Conservation (phyloP, 2,888 invertebrate genomes). For the Dryobotodes eremita region DNA sequence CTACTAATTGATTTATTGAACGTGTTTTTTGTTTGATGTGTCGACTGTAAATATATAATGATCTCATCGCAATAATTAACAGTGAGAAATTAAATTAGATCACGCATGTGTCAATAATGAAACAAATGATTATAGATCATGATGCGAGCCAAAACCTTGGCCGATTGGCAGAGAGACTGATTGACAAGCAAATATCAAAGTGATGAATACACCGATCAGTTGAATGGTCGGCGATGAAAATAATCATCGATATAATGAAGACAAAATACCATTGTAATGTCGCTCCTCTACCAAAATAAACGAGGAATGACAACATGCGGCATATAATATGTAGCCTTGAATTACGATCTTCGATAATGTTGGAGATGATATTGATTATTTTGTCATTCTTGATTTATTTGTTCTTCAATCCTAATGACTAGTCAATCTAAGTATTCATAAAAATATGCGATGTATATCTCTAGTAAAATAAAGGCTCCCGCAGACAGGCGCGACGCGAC, state of each 20-base stretch:
- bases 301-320: constrained; percentile 11
- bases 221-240: constrained; percentile 48
- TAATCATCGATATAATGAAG: constrained; percentile 32
- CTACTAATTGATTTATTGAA: not conserved
- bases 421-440: not conserved
- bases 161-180: constrained; percentile 66
- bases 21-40: not conserved
- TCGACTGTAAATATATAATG: constrained; percentile 36
- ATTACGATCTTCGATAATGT: constrained; percentile 1
- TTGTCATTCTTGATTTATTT: not conserved
- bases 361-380: not conserved
- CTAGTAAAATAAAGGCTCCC: not conserved
- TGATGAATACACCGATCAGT: constrained; percentile 29
- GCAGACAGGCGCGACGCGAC: too few relatives aligned
- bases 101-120: constrained; percentile 63
- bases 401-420: not conserved
- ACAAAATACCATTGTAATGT: constrained; percentile 7
- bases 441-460: not conserved
- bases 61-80: constrained; percentile 37
- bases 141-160: constrained; percentile 72
- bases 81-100: constrained; percentile 43
- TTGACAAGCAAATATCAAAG: constrained; percentile 45
- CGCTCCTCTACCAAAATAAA: constrained; percentile 26
- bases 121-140: constrained; percentile 45
- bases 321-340: constrained; percentile 14